These are phyloP conservation scores for Xiphophorus birchmanni DNA, from an alignment of 2,797 vertebrate genomes.

Conservation along the genomic window DNA sequence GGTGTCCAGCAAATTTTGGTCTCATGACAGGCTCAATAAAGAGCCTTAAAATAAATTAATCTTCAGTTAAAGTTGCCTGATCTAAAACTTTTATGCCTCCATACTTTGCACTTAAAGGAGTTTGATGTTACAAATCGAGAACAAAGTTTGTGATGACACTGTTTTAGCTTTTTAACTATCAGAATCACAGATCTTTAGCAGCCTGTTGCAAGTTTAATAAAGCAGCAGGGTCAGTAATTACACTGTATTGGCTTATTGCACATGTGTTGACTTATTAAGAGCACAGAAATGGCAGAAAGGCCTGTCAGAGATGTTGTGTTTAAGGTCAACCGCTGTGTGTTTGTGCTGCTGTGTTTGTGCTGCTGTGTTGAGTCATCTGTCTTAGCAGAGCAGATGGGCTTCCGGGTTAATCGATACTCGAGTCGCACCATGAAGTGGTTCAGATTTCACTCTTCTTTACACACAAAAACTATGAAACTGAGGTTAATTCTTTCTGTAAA, in stretches of 20 bases:
- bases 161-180: not conserved
- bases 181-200: not conserved
- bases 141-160: not conserved
- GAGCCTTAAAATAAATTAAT: too few species aligned
- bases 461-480: not conserved
- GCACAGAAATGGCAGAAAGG: slow-evolving; percentile 11
- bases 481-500: not conserved
- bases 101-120: not conserved
- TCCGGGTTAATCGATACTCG: slow-evolving; percentile 14
- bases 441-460: slow-evolving; percentile 7
- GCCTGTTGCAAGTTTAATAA: not conserved
- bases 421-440: slow-evolving; percentile 7
- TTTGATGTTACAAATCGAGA: not conserved
- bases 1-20: not conserved
- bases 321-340: slow-evolving; percentile 18
- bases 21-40: not conserved
- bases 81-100: not conserved
- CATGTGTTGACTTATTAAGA: not conserved
- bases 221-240: slow-evolving; percentile 2
- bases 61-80: too few species aligned
- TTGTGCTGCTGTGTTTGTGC: slow-evolving; percentile 7
- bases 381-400: slow-evolving; percentile 7
- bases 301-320: slow-evolving; percentile 9
- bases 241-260: not conserved
- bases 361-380: slow-evolving; percentile 13